Conservation (phyloP, 64 coral and sea anemone species). For the Stylophora pistillata region DNA sequence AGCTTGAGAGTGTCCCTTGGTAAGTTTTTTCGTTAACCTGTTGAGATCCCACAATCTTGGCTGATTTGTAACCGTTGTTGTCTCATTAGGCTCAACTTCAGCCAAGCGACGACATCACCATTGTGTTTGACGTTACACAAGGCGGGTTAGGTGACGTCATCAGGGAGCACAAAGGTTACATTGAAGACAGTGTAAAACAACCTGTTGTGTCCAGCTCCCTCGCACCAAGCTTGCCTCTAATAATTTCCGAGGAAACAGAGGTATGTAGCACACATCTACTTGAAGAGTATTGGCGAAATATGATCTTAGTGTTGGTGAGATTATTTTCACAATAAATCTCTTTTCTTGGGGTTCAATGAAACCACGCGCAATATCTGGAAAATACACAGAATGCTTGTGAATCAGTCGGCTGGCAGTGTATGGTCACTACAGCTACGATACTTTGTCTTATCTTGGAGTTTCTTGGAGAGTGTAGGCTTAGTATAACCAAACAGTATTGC, state of each 20-base stretch:
- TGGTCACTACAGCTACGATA: no score
- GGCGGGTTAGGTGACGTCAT: constrained; percentile 52
- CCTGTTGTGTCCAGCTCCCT: constrained; percentile 34
- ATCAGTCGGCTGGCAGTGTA: no score
- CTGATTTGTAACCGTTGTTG: background rate
- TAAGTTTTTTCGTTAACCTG: no score
- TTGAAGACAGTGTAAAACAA: constrained; percentile 64
- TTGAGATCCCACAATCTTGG: background rate
- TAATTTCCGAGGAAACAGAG: constrained; percentile 73
- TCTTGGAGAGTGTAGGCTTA: no score
- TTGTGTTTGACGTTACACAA: constrained; percentile 81
- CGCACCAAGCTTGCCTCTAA: constrained; percentile 36
- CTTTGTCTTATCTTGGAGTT: no score
- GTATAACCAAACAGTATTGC: no score
- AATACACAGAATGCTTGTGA: no score
- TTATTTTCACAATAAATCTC: no score
- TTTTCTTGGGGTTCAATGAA: no score
- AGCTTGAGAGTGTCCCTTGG: no score
- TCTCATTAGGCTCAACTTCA: constrained; percentile 67
- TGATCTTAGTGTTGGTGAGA: no score
- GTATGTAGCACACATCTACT: background rate
- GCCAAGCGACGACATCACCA: constrained; percentile 90
- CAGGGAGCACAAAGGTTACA: constrained; percentile 53
- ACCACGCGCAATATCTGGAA: no score
- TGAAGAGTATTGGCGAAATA: background rate